These are phyloP conservation scores for Tribolium madens DNA, from an alignment of 1,140 invertebrate species.

Conservation along the genomic window DNA sequence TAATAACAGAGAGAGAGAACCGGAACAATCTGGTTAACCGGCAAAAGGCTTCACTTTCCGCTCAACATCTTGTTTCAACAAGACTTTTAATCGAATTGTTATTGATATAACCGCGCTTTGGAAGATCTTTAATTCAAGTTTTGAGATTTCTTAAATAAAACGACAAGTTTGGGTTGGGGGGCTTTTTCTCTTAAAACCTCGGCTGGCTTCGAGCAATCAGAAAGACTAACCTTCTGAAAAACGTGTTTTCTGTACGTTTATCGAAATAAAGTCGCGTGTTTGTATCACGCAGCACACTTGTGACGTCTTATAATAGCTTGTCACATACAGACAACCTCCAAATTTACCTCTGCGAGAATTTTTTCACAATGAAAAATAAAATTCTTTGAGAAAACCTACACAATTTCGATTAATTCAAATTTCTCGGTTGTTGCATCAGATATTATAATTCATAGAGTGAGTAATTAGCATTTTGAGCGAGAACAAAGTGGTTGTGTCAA, in stretches of 20 bases:
- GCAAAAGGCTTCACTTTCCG: constrained; percentile 9
- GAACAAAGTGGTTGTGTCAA: too few relatives aligned
- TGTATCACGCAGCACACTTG: background rate
- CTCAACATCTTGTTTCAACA: background rate
- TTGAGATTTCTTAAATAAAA: too few relatives aligned
- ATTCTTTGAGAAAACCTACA: too few relatives aligned
- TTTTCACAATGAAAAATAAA: background rate
- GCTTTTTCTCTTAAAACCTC: too few relatives aligned
- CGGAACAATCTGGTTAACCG: constrained; percentile 21
- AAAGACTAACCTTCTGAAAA: background rate
- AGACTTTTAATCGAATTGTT: constrained; percentile 11
- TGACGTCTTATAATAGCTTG: constrained; percentile 24
- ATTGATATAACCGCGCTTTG: background rate
- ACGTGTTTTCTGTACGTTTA: background rate
- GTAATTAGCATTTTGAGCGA: too few relatives aligned
- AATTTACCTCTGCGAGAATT: background rate
- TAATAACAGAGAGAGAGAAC: constrained; percentile 25
- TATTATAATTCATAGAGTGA: background rate
- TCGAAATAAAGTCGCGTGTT: constrained; percentile 29
- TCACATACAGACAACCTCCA: background rate
- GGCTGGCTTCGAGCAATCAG: too few relatives aligned
- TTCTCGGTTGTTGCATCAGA: background rate
- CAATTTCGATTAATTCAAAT: background rate
- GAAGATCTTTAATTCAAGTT: too few relatives aligned
- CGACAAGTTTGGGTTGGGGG: too few relatives aligned